Conservation (phyloP, 2,797 vertebrate genomes). For the Chelonia mydas region DNA sequence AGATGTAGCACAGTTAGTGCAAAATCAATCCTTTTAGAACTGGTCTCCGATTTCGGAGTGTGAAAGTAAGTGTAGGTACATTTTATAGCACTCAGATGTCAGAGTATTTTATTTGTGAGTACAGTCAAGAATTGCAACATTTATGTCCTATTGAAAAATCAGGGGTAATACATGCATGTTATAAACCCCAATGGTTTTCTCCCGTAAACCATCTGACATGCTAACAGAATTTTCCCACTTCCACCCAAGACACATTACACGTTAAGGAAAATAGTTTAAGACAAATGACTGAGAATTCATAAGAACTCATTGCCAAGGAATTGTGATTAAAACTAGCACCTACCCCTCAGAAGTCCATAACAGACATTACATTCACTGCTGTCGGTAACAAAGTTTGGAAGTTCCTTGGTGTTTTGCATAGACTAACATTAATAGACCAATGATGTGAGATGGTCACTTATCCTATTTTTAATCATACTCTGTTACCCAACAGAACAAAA, state of each 20-base stretch:
- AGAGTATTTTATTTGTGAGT: neutral
- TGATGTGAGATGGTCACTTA: neutral
- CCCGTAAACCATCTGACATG: neutral
- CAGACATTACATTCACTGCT: neutral
- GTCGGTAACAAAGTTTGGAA: neutral
- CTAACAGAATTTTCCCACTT: neutral
- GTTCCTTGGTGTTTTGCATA: neutral
- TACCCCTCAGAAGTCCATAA: neutral
- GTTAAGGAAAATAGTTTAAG: too few species aligned
- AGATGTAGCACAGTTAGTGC: neutral
- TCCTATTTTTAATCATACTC: neutral
- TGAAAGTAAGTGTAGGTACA: neutral
- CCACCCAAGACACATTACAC: neutral
- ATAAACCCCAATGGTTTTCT: neutral
- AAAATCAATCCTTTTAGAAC: neutral
- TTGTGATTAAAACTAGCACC: neutral
- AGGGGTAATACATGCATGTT: neutral
- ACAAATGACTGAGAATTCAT: neutral
- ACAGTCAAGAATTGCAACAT: neutral
- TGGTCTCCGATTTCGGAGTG: neutral
- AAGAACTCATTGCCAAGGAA: neutral
- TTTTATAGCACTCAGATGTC: neutral
- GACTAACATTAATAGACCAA: neutral
- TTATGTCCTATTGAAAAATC: neutral
- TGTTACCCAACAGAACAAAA: neutral